Evolutionary conservation across 2,888 invertebrate genomes (phyloP), one percentile per base, ranked within the genome.

Genomic region (Nemotelus nigrinus): DNA sequence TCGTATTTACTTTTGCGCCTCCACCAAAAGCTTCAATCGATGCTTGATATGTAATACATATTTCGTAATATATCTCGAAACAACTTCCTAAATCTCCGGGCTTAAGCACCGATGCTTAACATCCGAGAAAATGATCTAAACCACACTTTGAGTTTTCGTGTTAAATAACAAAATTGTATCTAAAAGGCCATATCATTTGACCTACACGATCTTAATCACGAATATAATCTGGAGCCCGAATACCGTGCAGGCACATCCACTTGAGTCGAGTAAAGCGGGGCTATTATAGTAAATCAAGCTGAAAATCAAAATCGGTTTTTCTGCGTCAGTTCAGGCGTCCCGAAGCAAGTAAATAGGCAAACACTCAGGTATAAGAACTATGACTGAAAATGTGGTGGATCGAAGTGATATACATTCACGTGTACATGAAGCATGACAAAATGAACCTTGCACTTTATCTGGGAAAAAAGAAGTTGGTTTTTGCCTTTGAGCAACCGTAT

Each of bases 141-240:
- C 55, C 55, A 63, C 48, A 63, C 25, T 25, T 25, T 41, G 48
- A 45, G 50, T 50, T 60, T 60, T 60, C 63, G 60, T 60, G 74
- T 63, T 60, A 74, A 74, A 74, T 74, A 72, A 72, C 60, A 74
- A 43, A 74, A 60, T 74, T 60, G 60, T 74, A 63, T 25, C 60
- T 63, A 60, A 60, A 63, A 74, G 63, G 63, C 74, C 74, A 63
- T 60, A 63, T 63, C 63, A 48, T 50, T 74, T 74, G 74, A 74
- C 74, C 74, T 74, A 74, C 74, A 74, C 74, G 74, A 60, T 74
- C 74, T 74, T 48, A 74, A 60, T 70, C 70, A 70, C 50, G 74
- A 39, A 74, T 44, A 25, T 60, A 72, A 47, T 72, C 48, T n/a
- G 7, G 25, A 72, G 63, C 43, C 47, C 10, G 63, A 74, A 74